A percentile compares a stretch with the other conserved stretches of the same genome.
Evolutionary conservation across 2,113 vertebrate species (phyloP).

Genomic region (Nothoprocta pentlandii): DNA sequence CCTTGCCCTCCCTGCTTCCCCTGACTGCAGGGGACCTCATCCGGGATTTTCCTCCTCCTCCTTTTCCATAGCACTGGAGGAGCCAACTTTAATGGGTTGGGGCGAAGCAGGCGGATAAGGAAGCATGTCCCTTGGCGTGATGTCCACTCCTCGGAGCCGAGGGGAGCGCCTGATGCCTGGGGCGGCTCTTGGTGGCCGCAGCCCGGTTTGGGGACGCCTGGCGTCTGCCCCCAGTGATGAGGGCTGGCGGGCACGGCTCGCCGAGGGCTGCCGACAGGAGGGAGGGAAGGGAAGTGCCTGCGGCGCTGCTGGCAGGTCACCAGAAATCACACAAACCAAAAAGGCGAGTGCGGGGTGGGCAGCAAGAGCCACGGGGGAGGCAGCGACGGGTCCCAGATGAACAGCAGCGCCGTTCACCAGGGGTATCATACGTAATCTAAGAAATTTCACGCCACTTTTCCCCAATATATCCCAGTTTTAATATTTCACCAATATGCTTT

Average conservation of each 20-base stretch:
- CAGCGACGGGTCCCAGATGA: too few relatives aligned
- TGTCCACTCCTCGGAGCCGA: not conserved
- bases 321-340: not conserved
- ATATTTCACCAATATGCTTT: not conserved
- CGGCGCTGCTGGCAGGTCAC: not conserved
- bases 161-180: not conserved
- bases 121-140: not conserved
- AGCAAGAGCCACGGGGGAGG: fast-evolving
- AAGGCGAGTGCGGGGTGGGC: not conserved
- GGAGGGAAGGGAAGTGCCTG: not conserved
- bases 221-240: fast-evolving
- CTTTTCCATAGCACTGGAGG: not conserved
- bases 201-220: not conserved
- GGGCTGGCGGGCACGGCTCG: not conserved
- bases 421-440: not conserved
- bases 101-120: not conserved
- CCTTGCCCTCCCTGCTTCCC: not conserved
- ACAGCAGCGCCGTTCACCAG: not conserved
- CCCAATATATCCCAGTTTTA: not conserved
- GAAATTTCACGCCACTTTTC: not conserved
- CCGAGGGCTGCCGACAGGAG: not conserved
- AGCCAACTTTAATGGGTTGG: not conserved
- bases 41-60: not conserved
- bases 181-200: not conserved
- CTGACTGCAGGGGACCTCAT: not conserved